Conservation (phyloP, 2,888 invertebrate genomes). For the Erannis defoliaria region DNA sequence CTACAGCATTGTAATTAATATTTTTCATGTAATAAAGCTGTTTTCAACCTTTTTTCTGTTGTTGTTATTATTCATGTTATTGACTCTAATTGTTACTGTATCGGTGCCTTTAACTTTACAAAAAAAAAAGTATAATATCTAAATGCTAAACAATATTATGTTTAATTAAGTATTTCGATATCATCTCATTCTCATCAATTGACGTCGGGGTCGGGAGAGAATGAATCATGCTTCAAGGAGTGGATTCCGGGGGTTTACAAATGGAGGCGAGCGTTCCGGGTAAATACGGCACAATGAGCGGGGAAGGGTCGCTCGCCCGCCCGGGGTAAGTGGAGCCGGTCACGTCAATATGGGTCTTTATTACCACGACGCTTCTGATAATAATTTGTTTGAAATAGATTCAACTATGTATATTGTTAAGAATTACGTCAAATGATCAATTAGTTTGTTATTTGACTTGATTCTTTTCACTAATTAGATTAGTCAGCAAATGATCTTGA, state of each 20-base stretch:
- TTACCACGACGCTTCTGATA: constrained; percentile 76
- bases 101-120: constrained; percentile 23
- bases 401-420: constrained; percentile 33
- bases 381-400: constrained; percentile 75
- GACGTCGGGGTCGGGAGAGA: constrained; percentile 71
- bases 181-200: constrained; percentile 74
- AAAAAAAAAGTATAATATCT: constrained; percentile 27
- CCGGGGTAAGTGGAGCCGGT: constrained; percentile 83
- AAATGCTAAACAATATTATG: constrained; percentile 43
- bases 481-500: constrained; percentile 32
- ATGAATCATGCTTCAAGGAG: constrained; percentile 85
- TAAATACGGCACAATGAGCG: constrained; percentile 83
- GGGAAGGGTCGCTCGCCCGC: constrained; percentile 79
- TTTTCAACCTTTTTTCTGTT: background rate
- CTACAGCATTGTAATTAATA: background rate
- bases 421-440: background rate
- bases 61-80: constrained; percentile 14
- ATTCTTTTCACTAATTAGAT: constrained; percentile 17
- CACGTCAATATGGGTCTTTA: constrained; percentile 84
- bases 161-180: constrained; percentile 60
- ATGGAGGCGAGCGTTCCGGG: constrained; percentile 83
- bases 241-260: constrained; percentile 84
- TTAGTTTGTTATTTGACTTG: background rate
- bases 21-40: constrained; percentile 8
- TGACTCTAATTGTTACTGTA: constrained; percentile 14